These are phyloP conservation scores for Neodiprion pinetum DNA, from an alignment of 1,140 invertebrate genomes.

Conservation along the genomic window DNA sequence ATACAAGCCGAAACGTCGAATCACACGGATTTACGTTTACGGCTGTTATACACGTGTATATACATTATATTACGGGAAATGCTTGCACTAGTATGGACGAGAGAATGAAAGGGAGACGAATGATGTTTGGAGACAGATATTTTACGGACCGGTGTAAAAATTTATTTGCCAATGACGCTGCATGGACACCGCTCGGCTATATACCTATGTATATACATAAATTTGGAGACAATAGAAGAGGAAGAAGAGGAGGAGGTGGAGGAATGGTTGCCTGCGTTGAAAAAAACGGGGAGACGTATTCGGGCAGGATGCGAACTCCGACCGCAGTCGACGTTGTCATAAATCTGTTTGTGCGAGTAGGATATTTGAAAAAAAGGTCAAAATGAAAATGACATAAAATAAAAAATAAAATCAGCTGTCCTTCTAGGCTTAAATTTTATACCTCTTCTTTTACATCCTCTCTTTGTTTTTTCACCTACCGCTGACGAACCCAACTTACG, in stretches of 20 bases:
- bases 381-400: no score
- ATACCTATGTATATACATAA: background rate
- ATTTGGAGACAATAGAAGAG: background rate
- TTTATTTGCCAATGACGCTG: conserved; percentile 6
- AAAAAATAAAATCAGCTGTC: no score
- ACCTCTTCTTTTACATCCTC: no score
- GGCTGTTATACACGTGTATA: no score
- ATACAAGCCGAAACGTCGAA: no score
- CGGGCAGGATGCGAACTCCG: conserved; percentile 3
- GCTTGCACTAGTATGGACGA: conserved; percentile 8
- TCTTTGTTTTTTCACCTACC: no score
- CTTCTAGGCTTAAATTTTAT: no score
- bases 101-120: conserved; percentile 20
- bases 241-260: background rate
- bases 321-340: background rate
- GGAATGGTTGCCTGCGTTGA: background rate
- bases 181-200: background rate
- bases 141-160: conserved; percentile 9
- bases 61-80: no score
- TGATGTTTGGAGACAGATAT: conserved; percentile 14
- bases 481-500: no score
- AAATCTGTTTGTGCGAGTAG: background rate
- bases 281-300: background rate
- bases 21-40: no score
- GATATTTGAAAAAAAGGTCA: no score